Evolutionary conservation across 2,888 invertebrate genomes (phyloP), one percentile per base, ranked within the genome.

Genomic region (Drosophila kambysellisi): DNA sequence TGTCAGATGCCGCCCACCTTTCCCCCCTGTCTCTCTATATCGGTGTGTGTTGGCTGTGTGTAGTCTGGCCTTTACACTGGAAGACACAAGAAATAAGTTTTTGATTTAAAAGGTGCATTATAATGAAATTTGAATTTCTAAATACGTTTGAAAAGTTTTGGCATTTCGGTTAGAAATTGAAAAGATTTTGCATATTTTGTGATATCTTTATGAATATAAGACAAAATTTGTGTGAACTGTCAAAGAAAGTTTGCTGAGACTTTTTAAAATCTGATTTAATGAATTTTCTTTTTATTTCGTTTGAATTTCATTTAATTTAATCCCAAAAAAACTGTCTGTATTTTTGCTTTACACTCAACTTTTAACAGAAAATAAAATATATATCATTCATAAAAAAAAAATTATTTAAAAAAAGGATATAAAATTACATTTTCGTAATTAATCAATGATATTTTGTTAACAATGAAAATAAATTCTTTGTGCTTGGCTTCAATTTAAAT

Each of bases 81-180:
- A 9, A 33, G 37, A 60, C 48, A 54, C 50, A 60, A 46, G 35
- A 12, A 33, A 48, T 20, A 52, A 50, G 12, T 51, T 56, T 60
- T 41, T 11, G 33, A 56, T 77, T 46, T 25, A 30, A 37, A 57
- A n/a, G 9, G 6, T n/a, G 29, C 48, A 50, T 59, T 32, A 12
- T 17, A 46, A 52, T 46, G 17, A 52, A 46, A 70, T 70, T 58
- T 52, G 41, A 57, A 69, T 69, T 68, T 69, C 50, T 43, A 69
- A 68, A 43, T 30, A 53, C 43, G 15, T 43, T 41, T 12, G 3
- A 15, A 25, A 9, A 56, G 39, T 35, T 51, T 41, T 65, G 9
- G 17, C 53, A 46, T 67, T 67, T 41, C 5, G 39, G 39, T 48
- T n/a, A 25, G 25, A 20, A 43, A 35, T 35, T 56, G 11, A 11